Percentiles rank a stretch among this genome's conserved stretches.
Conservation (phyloP, 2,888 invertebrate species). For the Parasteatoda lunata region DNA sequence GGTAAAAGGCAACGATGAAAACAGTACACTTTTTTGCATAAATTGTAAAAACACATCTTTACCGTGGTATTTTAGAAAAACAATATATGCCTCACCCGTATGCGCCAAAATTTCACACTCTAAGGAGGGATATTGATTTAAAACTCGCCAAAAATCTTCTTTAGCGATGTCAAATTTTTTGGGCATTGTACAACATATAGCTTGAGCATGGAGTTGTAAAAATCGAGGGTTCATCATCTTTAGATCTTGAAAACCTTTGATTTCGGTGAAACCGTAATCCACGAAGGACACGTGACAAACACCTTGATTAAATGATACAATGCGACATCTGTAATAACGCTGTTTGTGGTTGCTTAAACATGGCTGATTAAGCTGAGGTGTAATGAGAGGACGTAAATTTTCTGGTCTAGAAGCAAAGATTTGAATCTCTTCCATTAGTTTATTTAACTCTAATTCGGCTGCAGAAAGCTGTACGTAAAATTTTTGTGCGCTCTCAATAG, state of each 20-base stretch:
- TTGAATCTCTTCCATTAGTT: conserved; percentile 48
- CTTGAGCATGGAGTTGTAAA: conserved; percentile 50
- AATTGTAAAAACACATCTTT: neutral
- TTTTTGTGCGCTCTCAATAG: conserved; percentile 21
- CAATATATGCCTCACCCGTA: conserved; percentile 21
- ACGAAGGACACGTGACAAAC: conserved; percentile 33
- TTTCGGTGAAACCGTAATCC: conserved; percentile 55
- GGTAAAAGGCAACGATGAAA: neutral
- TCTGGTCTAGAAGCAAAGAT: conserved; percentile 2
- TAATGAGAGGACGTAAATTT: conserved; percentile 13
- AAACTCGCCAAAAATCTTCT: conserved; percentile 10
- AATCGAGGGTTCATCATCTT: conserved; percentile 29
- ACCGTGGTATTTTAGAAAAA: conserved; percentile 2
- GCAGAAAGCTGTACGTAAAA: conserved; percentile 58
- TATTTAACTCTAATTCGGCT: conserved; percentile 51
- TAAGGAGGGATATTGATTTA: neutral
- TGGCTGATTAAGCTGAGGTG: conserved; percentile 11
- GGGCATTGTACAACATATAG: conserved; percentile 53
- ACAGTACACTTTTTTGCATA: neutral
- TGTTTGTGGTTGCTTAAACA: conserved; percentile 30
- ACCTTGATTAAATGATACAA: conserved; percentile 41
- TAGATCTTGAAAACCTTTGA: conserved; percentile 37
- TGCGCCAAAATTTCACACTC: conserved; percentile 29
- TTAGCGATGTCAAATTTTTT: neutral
- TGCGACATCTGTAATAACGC: conserved; percentile 71